Evolutionary conservation across 2,888 invertebrate genomes (phyloP), one percentile per base, ranked within the genome.

Genomic region (Argyresthia albistria): DNA sequence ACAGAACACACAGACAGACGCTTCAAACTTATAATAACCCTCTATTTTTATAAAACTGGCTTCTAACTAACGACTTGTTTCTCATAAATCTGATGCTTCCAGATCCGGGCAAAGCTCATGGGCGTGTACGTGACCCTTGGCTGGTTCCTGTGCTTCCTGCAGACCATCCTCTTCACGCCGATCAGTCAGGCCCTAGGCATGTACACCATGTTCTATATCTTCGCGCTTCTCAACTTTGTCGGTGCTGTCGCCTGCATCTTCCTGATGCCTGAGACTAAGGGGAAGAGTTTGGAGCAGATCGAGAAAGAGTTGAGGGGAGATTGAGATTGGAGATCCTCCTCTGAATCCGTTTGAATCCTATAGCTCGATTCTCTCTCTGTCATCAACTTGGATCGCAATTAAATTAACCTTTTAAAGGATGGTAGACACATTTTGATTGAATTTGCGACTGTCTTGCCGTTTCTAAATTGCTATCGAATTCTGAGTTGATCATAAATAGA

Each of bases 251-350:
- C 51, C 4, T 42, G 45, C 12, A 15, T 46, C 8, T 35, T 54
- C 10, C 37, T 53, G 10, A 47, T 54, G 50, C 56, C 56, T 8
- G 56, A 56, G 36, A 56, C 56, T 8, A 56, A 56, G 36, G 56
- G 56, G 8, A 53, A 54, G 25, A 48, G 45, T 35, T 47, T 53
- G n/a, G 50, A 56, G 14, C 52, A 56, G 46, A 56, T 56, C 12
- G 50, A 54, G 36, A 45, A 46, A 57, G 57, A 55, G 56, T 58
- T 58, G 55, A 55, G 60, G 58, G 58, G 57, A 57, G 65, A 64
- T 65, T 39, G 39, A 39, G 39, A 39, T n/a, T 39, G n/a, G 8
- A n/a, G 9, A 39, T n/a, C n/a, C n/a, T n/a, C n/a, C n/a, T n/a
- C n/a, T n/a, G n/a, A n/a, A n/a, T n/a, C n/a, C n/a, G n/a, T n/a